phyloP scores from a whole-genome alignment of 1,140 invertebrate genomes.

The Drosophila nigromelanica region DNA sequence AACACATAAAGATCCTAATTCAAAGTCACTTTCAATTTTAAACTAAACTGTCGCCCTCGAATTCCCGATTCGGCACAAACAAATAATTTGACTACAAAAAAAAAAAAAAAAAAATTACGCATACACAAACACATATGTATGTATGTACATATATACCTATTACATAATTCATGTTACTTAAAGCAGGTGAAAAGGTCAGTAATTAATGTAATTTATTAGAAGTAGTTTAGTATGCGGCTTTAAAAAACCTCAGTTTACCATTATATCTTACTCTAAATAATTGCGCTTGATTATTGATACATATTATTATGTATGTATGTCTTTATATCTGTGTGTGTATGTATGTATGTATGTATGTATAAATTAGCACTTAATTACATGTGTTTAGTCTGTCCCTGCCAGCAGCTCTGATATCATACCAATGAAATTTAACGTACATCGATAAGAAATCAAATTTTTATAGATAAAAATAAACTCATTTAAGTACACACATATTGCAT shows the following conservation, averaged over 20 bases:
- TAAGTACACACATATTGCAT: conserved; percentile 23
- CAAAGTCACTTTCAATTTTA: neutral
- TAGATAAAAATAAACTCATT: conserved; percentile 16
- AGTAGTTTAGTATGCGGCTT: conserved; percentile 22
- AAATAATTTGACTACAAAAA: conserved; percentile 5
- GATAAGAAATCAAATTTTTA: conserved; percentile 28
- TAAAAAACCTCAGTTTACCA: conserved; percentile 30
- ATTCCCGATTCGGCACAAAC: neutral
- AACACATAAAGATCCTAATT: conserved; percentile 20
- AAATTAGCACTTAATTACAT: conserved; percentile 5
- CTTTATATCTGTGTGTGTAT: conserved; percentile 10
- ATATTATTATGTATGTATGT: conserved; percentile 14
- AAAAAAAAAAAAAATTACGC: too few species aligned
- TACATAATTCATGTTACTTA: neutral
- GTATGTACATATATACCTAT: neutral
- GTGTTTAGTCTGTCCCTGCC: conserved; percentile 7
- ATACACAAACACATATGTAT: too few species aligned
- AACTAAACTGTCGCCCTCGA: neutral
- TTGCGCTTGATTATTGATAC: conserved; percentile 38
- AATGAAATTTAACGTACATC: conserved; percentile 7
- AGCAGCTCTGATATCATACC: conserved; percentile 23
- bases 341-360: conserved; percentile 4
- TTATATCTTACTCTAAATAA: conserved; percentile 36
- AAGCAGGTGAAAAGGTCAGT: conserved; percentile 20
- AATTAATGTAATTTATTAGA: conserved; percentile 10